Evolutionary conservation across 2,888 invertebrate species (phyloP).

Genomic region (Epistrophe grossulariae): DNA sequence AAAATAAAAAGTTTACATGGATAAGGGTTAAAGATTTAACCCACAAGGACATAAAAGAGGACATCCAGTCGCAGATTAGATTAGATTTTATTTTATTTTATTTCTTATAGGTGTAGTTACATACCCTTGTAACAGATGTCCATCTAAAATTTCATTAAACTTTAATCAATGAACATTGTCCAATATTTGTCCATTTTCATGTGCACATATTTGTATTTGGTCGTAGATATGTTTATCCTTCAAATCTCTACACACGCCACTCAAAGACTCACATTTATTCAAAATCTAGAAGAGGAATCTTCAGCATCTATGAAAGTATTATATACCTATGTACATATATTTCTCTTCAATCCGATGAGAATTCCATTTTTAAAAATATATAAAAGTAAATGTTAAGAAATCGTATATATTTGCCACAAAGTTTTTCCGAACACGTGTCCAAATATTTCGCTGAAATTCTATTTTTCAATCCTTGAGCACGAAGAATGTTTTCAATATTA

Average conservation of each 20-base stretch:
- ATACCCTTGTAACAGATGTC: neutral
- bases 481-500: conserved; percentile 24
- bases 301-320: neutral
- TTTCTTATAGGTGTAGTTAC: too few species aligned
- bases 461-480: conserved; percentile 71
- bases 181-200: conserved; percentile 63
- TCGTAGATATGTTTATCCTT: neutral
- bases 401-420: conserved; percentile 50
- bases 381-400: conserved; percentile 42
- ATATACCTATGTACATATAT: too few species aligned
- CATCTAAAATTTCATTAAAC: conserved; percentile 33
- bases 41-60: too few species aligned
- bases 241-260: neutral
- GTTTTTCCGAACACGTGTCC: conserved; percentile 73
- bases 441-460: conserved; percentile 65
- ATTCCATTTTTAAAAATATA: conserved; percentile 66
- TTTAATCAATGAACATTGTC: conserved; percentile 42
- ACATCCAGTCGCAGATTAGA: too few species aligned
- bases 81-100: too few species aligned
- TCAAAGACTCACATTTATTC: neutral
- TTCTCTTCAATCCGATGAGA: conserved; percentile 19
- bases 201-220: neutral
- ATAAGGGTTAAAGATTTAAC: too few species aligned
- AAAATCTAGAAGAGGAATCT: neutral
- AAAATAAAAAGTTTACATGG: too few species aligned